These are phyloP conservation scores for Palythoa grandiflora DNA, from an alignment of 92 coral and sea anemone species.

Conservation along the genomic window DNA sequence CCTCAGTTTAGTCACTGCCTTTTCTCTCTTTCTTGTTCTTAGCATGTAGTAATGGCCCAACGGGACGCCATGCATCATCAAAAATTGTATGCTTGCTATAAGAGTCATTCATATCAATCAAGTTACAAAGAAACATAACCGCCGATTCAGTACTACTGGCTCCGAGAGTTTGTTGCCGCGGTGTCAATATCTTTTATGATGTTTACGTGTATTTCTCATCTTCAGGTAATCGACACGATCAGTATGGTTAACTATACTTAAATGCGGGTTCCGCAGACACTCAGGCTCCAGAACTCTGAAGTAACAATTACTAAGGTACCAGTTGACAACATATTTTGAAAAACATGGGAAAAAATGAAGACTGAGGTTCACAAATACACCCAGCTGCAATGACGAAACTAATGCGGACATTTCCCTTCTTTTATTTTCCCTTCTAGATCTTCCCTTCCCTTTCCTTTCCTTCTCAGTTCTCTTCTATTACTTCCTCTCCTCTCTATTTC, in stretches of 20 bases:
- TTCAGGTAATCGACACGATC: not conserved
- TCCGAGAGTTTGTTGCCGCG: not conserved
- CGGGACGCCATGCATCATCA: no score
- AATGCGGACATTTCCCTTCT: no score
- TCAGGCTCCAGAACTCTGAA: not conserved
- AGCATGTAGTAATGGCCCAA: no score
- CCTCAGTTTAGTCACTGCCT: not conserved
- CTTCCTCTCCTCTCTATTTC: not conserved
- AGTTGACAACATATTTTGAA: not conserved
- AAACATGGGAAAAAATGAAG: not conserved
- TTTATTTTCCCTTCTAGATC: no score
- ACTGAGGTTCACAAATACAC: not conserved
- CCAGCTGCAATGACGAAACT: not conserved
- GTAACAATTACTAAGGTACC: not conserved
- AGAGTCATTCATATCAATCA: not conserved
- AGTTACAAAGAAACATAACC: no score
- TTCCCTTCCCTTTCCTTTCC: no score
- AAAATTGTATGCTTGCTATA: no score
- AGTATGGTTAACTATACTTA: not conserved
- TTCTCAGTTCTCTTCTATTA: no score
- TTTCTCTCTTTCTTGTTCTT: no score
- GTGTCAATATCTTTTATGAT: not conserved
- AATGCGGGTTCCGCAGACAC: not conserved
- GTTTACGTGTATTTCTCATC: not conserved
- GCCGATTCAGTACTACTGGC: no score